phyloP scores from a whole-genome alignment of 2,888 invertebrate species.

The Noctua comes region DNA sequence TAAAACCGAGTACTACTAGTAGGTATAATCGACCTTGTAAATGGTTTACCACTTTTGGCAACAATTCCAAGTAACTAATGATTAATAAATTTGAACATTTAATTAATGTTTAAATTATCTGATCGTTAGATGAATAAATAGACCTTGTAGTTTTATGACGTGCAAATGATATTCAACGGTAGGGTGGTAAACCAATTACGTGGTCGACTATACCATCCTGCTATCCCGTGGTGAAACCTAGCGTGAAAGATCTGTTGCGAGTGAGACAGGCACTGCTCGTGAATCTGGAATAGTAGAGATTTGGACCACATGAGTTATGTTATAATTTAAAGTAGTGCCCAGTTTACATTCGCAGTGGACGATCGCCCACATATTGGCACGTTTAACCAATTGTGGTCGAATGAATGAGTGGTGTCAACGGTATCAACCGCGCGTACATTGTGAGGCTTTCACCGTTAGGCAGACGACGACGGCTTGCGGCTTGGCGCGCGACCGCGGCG shows the following conservation, averaged over 20 bases:
- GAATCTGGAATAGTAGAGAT: neutral
- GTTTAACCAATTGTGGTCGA: constrained; percentile 53
- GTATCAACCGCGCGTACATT: constrained; percentile 26
- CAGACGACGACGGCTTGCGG: neutral
- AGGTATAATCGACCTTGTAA: neutral
- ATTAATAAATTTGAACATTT: neutral
- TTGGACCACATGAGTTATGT: constrained; percentile 2
- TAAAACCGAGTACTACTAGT: neutral
- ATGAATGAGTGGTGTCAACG: constrained; percentile 49
- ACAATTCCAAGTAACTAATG: neutral
- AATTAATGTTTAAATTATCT: neutral
- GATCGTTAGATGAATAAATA: neutral
- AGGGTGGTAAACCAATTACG: neutral
- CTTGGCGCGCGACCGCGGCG: neutral
- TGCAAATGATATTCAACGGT: neutral
- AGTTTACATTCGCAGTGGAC: constrained; percentile 22
- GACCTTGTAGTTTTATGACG: neutral
- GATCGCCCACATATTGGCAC: constrained; percentile 49
- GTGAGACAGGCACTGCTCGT: neutral
- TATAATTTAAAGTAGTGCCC: constrained; percentile 23
- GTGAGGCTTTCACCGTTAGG: constrained; percentile 47
- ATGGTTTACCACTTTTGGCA: neutral
- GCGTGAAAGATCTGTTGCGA: neutral
- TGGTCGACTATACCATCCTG: neutral
- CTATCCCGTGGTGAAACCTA: neutral